Base-by-base conservation (phyloP, 2,113 vertebrate genomes). In the Cavia aperea region DNA sequence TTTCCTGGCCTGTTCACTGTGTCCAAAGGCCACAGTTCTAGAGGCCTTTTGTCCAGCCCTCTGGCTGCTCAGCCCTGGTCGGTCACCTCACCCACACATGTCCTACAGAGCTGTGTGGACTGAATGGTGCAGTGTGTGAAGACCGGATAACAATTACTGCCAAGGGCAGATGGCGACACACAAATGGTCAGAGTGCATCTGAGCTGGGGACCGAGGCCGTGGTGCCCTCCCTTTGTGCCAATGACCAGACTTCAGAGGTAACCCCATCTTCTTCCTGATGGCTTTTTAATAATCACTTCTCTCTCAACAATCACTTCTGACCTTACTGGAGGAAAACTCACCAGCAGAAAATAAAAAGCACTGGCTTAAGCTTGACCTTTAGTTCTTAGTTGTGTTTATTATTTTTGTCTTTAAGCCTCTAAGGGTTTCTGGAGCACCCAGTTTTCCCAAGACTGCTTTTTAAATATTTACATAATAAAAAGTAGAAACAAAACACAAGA, bases 111-210 rank as follows among this genome's bases (percentile, higher is more conserved):
- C 26, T 4, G 10, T 11, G 26, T 7, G 51, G 51, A 39, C 11
- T 19, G 3, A 63, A 23, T 36, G 8, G 7, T 19, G 29, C 36
- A 26, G 29, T 1, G 19, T 78, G 36, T 1, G 31, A 33, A 68
- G 1, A 7, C 6, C 1, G 26, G 26, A 31, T 66, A 78, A n/a
- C 85, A 0, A 8, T 12, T 21, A 60, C 73, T 12, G 7, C 1
- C 0, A 6, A 51, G 56, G 68, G n/a, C 56, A 49, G 5, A 60
- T 0, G 13, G n/a, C 0, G 0, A 54, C 33, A 21, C 7, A 14
- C 16, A 23, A 9, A 49, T 4, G 8, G 36, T 4, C 2, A 1
- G 1, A 4, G 62, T 21, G 33, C 23, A 29, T 3, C 26, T 12
- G n/a, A 9, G 43, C 31, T 6, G 14, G 5, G 2, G 29, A 56